phyloP scores from a whole-genome alignment of 2,113 vertebrate species.

The Dolichotis patagonum region DNA sequence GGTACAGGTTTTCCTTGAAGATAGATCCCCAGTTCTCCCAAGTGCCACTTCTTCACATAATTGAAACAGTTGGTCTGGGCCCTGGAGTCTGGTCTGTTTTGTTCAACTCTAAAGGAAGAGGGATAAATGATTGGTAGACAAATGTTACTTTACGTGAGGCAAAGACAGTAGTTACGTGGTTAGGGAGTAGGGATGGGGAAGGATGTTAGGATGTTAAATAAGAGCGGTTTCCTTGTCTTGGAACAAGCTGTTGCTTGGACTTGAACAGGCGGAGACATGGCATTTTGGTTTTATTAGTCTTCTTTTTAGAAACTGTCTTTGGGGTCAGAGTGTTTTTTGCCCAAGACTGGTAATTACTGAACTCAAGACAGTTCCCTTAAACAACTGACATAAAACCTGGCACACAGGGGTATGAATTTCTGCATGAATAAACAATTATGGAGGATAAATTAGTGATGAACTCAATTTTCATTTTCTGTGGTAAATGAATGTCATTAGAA shows the following conservation, averaged over 20 bases:
- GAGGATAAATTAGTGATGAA: slow-evolving; percentile 33
- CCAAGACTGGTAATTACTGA: not conserved
- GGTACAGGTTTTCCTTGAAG: slow-evolving; percentile 66
- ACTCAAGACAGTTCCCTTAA: slow-evolving; percentile 27
- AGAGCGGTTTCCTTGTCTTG: not conserved
- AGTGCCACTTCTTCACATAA: slow-evolving; percentile 52
- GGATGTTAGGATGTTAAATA: not conserved
- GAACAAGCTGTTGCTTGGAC: not conserved
- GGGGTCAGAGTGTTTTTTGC: not conserved
- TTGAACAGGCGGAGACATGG: not conserved
- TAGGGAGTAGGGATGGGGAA: not conserved
- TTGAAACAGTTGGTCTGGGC: slow-evolving; percentile 46
- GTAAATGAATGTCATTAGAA: slow-evolving; percentile 39
- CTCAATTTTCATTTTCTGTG: slow-evolving; percentile 46
- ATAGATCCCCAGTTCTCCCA: slow-evolving; percentile 37
- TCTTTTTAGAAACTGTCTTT: slow-evolving; percentile 32
- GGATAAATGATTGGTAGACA: not conserved
- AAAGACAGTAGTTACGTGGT: not conserved
- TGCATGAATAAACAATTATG: slow-evolving; percentile 26
- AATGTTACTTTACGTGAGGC: slow-evolving; percentile 35
- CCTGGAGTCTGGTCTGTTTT: not conserved
- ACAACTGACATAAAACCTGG: slow-evolving; percentile 37
- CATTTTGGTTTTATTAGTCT: slow-evolving; percentile 26
- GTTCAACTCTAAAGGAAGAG: slow-evolving; percentile 35
- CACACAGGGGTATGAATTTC: slow-evolving; percentile 16